A percentile compares a stretch with the other conserved stretches of the same genome.
phyloP scores from a whole-genome alignment of 2,797 vertebrate genomes.

The Meriones psammophilus region DNA sequence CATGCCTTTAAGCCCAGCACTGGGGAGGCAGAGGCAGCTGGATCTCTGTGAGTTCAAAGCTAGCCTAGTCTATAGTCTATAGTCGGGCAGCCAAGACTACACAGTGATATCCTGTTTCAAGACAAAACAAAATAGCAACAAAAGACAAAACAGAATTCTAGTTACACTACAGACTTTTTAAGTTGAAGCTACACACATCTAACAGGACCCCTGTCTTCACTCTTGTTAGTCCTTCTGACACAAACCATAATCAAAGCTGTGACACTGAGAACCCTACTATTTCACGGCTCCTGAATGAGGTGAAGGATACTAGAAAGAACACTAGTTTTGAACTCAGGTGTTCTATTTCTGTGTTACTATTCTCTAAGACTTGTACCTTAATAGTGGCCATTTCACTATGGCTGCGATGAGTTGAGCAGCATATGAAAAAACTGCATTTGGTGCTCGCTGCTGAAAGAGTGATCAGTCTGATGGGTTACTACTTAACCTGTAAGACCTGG shows the following conservation, averaged over 20 bases:
- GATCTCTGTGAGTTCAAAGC: not conserved
- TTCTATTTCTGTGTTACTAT: not conserved
- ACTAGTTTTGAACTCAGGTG: not conserved
- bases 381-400: not conserved
- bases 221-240: not conserved
- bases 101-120: not conserved
- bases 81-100: not conserved
- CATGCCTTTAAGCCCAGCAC: not conserved
- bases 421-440: not conserved
- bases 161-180: not conserved
- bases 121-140: not conserved
- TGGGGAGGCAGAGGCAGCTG: not conserved
- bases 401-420: not conserved
- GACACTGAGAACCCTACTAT: not conserved
- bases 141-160: not conserved
- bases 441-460: not conserved
- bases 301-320: not conserved
- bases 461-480: not conserved
- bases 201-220: not conserved
- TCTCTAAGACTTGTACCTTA: not conserved
- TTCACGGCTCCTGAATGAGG: not conserved
- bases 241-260: not conserved
- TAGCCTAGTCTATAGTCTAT: not conserved
- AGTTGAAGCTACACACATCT: not conserved
- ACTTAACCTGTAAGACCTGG: not conserved